phyloP scores from a whole-genome alignment of 2,113 vertebrate genomes.

The Australoheros scitulus region DNA sequence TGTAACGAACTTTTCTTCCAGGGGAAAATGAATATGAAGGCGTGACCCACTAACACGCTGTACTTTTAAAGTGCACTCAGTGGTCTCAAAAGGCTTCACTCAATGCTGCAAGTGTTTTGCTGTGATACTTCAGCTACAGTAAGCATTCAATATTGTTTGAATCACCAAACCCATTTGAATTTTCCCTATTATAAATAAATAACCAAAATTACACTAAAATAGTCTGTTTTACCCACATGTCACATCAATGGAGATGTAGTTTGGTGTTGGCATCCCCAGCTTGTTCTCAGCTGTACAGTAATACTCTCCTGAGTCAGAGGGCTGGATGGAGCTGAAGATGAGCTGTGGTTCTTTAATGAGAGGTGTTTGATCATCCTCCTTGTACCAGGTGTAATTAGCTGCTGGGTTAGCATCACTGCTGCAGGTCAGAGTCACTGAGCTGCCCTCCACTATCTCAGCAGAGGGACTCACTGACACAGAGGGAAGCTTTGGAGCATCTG shows the following conservation, averaged over 20 bases:
- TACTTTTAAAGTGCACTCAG: background rate
- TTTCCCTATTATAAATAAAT: background rate
- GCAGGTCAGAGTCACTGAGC: background rate
- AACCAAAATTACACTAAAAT: background rate
- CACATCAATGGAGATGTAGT: background rate
- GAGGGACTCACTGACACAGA: background rate
- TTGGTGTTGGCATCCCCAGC: background rate
- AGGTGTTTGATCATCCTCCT: background rate
- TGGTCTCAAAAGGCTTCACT: background rate
- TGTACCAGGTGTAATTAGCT: background rate
- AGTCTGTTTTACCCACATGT: background rate
- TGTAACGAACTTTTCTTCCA: background rate
- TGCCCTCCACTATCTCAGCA: background rate
- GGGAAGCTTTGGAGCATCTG: background rate
- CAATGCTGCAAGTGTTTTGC: background rate
- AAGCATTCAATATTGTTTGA: background rate
- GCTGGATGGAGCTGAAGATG: background rate
- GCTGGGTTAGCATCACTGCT: background rate
- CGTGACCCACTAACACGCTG: no score
- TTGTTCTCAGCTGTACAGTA: slow-evolving; percentile 1
- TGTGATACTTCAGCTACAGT: background rate
- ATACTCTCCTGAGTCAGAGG: background rate
- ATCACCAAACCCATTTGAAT: background rate
- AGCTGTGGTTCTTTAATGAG: background rate
- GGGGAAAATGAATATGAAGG: background rate